These are phyloP conservation scores for Patella ulyssiponensis DNA, from an alignment of 2,888 invertebrate species.

Conservation along the genomic window DNA sequence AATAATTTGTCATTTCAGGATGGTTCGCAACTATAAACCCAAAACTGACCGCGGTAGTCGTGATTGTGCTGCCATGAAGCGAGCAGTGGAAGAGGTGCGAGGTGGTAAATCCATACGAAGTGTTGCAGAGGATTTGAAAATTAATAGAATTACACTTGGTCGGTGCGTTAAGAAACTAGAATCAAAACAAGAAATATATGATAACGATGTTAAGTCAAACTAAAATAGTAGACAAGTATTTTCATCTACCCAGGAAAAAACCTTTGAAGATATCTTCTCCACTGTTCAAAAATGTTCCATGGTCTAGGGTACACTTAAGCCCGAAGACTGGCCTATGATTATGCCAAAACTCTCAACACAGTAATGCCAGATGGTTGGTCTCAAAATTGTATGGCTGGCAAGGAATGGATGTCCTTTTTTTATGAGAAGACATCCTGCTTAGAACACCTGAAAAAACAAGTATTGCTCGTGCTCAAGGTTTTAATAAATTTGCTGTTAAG, in stretches of 20 bases:
- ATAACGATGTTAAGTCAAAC: not conserved
- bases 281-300: not conserved
- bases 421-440: not conserved
- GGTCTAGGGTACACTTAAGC: not conserved
- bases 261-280: not conserved
- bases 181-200: not conserved
- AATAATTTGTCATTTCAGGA: not conserved
- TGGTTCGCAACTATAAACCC: not conserved
- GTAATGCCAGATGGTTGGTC: constrained; percentile 8
- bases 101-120: constrained; percentile 1
- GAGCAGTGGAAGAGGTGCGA: not conserved
- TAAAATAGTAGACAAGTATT: constrained; percentile 4
- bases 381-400: not conserved
- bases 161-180: not conserved
- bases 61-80: not conserved
- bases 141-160: not conserved
- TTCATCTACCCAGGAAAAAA: not conserved
- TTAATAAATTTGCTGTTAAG: not conserved
- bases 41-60: not conserved
- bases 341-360: not conserved
- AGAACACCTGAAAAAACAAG: not conserved
- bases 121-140: not conserved
- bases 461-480: not conserved
- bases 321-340: not conserved
- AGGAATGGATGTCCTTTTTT: constrained; percentile 5